Base-by-base conservation (phyloP, 2,113 vertebrate genomes). In the Phocoena phocoena region DNA sequence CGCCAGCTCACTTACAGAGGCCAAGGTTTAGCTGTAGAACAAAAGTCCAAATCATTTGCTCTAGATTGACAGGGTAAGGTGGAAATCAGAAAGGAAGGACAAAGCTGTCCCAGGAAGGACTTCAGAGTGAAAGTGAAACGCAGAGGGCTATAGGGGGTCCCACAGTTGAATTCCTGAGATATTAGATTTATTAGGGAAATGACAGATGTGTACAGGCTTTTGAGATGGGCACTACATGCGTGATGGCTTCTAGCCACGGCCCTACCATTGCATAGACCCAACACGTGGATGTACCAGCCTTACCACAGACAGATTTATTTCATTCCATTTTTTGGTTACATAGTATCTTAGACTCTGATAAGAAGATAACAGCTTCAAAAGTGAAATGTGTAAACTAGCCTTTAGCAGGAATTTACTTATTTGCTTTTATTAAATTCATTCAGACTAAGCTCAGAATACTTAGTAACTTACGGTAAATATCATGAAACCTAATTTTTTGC, bases 371-470 rank as follows among this genome's bases (percentile, higher is more conserved):
- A 92, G 38, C 28, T 92, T 58, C 53, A 33, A 73, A 92, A 68
- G 33, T 44, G 28, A 83, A 87, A 82, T 79, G 53, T 50, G 6
- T 71, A 70, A 94, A 85, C 25, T 70, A 33, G 6, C 38, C 62
- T 74, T 90, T 86, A 79, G 36, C 8, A 38, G 8, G 14, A 71
- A 18, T 65, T 92, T 38, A 95, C 0, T 89, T 80, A n/a, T 58
- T 82, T 86, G 5, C 70, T 82, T 93, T 90, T 70, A 62, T 76
- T 89, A 68, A 82, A 60, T 95, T 74, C 5, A 55, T 82, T 58
- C 84, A 44, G 81, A 31, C 25, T 50, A 74, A 33, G 84, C 58
- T 86, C 65, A 92, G 67, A 76, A 11, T 86, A 38, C 13, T 33
- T 81, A 84, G 44, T 88, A 79, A 87, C 63, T 85, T 92, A 47